Evolutionary conservation across 2,797 vertebrate genomes (phyloP).

Genomic region (Phoeniculus purpureus): DNA sequence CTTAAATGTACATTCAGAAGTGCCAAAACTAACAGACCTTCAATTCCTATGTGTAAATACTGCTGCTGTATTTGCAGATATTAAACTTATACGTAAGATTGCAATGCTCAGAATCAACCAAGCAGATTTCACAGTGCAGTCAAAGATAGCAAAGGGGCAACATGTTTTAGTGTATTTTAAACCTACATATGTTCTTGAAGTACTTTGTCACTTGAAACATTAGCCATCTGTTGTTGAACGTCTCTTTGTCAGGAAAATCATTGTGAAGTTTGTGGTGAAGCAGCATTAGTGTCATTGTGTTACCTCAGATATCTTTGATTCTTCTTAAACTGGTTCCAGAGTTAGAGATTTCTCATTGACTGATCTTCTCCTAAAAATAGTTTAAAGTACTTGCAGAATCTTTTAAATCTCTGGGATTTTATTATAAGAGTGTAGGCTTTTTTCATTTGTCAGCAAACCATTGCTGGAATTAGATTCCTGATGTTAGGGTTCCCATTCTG

Average conservation of each 20-base stretch:
- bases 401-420: neutral
- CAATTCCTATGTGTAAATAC: neutral
- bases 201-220: conserved; percentile 55
- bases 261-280: neutral
- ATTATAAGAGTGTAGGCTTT: neutral
- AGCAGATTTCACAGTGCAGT: conserved; percentile 11
- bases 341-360: neutral
- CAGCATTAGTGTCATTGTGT: neutral
- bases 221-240: conserved; percentile 44
- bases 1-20: neutral
- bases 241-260: neutral
- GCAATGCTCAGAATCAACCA: conserved; percentile 12
- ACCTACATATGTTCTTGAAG: conserved; percentile 36
- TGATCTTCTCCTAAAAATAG: neutral
- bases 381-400: neutral
- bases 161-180: conserved; percentile 59
- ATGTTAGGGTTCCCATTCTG: neutral
- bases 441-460: neutral
- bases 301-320: conserved; percentile 13
- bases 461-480: neutral
- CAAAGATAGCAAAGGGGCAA: conserved; percentile 52
- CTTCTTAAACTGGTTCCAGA: neutral
- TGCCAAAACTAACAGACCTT: neutral
- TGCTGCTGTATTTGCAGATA: neutral
- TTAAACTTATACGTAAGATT: neutral